These are phyloP conservation scores for Dastarcus helophoroides DNA, from an alignment of 2,888 invertebrate genomes.

Conservation along the genomic window DNA sequence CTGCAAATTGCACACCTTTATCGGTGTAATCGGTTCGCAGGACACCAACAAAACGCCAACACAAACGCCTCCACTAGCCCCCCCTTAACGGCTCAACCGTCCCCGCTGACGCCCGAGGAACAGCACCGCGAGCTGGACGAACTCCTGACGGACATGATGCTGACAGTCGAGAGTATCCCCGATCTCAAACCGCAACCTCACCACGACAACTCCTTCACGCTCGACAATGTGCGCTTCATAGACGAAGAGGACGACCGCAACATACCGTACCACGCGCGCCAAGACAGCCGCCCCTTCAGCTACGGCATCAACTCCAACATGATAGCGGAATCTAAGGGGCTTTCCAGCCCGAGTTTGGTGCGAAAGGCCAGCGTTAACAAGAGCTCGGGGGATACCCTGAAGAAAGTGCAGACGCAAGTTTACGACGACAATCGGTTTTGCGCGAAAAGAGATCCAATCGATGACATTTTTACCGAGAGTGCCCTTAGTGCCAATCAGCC, in stretches of 20 bases:
- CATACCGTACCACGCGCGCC: conserved; percentile 86
- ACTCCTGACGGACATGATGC: conserved; percentile 74
- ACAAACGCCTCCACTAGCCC: conserved; percentile 37
- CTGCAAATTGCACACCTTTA: too few relatives aligned
- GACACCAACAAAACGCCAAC: conserved; percentile 38
- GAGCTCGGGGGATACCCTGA: conserved; percentile 32
- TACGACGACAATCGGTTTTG: conserved; percentile 22
- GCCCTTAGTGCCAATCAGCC: conserved; percentile 32
- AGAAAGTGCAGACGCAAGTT: conserved; percentile 35
- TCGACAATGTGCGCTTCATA: conserved; percentile 35
- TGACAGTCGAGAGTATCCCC: conserved; percentile 76
- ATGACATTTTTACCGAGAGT: conserved; percentile 35
- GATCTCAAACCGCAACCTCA: conserved; percentile 35
- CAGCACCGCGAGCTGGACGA: conserved; percentile 69
- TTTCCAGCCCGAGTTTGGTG: conserved; percentile 75
- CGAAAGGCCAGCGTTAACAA: conserved; percentile 52
- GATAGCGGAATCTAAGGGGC: conserved; percentile 33
- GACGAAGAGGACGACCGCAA: conserved; percentile 40
- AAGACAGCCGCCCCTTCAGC: conserved; percentile 79
- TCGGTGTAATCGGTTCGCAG: conserved; percentile 23
- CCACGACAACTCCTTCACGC: conserved; percentile 20
- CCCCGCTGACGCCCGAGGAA: conserved; percentile 39
- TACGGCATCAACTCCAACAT: conserved; percentile 54
- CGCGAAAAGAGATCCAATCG: conserved; percentile 31
- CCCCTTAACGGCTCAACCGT: conserved; percentile 36